Percentiles rank a stretch among this genome's conserved stretches.
phyloP scores from a whole-genome alignment of 2,888 invertebrate genomes.

The Ephialtes manifestator region DNA sequence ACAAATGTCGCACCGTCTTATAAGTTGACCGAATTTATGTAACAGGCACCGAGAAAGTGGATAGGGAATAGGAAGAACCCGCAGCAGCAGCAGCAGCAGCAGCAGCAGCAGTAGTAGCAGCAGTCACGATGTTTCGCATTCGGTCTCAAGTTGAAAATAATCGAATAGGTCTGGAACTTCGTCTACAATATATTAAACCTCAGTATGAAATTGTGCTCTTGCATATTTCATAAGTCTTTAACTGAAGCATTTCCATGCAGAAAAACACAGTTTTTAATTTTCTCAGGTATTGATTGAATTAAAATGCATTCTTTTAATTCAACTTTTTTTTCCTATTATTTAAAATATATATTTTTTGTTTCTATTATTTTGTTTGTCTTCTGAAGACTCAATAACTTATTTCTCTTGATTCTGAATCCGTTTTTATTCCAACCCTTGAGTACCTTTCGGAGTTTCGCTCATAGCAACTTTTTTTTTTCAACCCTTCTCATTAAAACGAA shows the following conservation, averaged over 20 bases:
- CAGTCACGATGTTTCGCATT: conserved; percentile 44
- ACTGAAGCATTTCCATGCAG: not conserved
- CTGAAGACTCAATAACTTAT: not conserved
- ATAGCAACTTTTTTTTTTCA: not conserved
- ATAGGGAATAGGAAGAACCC: conserved; percentile 31
- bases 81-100: conserved; percentile 24
- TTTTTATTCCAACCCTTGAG: not conserved
- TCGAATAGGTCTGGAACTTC: conserved; percentile 27
- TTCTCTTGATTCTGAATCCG: not conserved
- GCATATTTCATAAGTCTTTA: conserved; percentile 18
- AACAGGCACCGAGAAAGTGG: conserved; percentile 37
- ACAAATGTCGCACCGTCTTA: conserved; percentile 67
- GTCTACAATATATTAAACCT: not conserved
- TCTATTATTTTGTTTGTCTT: not conserved
- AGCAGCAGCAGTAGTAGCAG: not conserved
- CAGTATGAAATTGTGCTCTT: not conserved
- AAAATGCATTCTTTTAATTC: not conserved
- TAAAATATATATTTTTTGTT: not conserved
- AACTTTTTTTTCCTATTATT: not conserved
- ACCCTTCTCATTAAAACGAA: not conserved
- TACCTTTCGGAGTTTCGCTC: not conserved
- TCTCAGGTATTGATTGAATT: not conserved
- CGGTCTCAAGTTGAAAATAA: conserved; percentile 23
- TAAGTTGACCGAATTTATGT: conserved; percentile 74
- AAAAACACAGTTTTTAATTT: not conserved